A percentile compares a stretch with the other conserved stretches of the same genome.
These are phyloP conservation scores for Argyresthia albistria DNA, from an alignment of 2,888 invertebrate genomes.

Conservation along the genomic window DNA sequence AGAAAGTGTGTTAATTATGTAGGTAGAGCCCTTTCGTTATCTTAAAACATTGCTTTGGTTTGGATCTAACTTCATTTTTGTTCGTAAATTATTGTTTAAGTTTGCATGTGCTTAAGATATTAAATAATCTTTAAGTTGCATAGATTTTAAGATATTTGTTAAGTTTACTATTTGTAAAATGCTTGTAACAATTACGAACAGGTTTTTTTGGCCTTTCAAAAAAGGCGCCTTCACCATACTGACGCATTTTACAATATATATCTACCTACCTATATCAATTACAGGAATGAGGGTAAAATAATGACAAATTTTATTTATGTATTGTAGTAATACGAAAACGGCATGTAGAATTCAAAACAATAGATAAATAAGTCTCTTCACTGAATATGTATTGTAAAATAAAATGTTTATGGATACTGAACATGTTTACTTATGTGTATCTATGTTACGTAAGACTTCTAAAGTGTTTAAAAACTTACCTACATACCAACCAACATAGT, in stretches of 20 bases:
- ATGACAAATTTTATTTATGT: slow-evolving; percentile 41
- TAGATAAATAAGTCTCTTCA: slow-evolving; percentile 33
- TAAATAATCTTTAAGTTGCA: no score
- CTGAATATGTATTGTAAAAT: neutral
- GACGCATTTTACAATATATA: neutral
- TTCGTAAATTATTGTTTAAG: neutral
- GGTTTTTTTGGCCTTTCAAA: slow-evolving; percentile 47
- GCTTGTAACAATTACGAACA: slow-evolving; percentile 19
- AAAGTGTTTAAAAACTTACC: no score
- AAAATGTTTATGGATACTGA: no score
- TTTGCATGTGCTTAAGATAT: neutral
- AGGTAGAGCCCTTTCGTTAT: neutral
- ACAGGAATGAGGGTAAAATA: slow-evolving; percentile 27
- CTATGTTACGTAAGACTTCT: no score
- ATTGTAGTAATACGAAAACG: slow-evolving; percentile 34
- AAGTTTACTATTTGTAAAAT: neutral
- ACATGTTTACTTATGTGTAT: no score
- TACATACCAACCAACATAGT: neutral
- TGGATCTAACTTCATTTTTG: neutral
- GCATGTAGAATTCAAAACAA: slow-evolving; percentile 25
- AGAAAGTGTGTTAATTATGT: neutral
- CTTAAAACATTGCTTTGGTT: neutral
- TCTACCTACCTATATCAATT: slow-evolving; percentile 25
- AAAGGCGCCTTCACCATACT: slow-evolving; percentile 14
- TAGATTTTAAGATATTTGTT: neutral